phyloP scores from a whole-genome alignment of 2,113 vertebrate species.

The Alethe castanea region DNA sequence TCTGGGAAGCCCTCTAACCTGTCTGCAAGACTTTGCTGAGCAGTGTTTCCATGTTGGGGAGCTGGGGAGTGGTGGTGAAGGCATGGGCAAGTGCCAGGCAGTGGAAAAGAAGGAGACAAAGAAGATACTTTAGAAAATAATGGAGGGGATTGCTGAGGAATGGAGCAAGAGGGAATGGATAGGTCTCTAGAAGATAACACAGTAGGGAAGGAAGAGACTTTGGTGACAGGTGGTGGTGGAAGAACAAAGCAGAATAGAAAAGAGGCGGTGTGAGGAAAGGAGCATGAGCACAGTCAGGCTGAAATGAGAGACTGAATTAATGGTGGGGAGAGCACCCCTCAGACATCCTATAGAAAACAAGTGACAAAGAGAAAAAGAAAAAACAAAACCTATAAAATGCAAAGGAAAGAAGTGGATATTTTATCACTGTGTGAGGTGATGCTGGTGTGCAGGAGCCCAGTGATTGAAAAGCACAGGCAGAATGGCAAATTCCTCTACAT shows the following conservation, averaged over 20 bases:
- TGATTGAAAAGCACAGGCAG: background rate
- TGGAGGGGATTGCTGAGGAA: background rate
- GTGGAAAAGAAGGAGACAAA: background rate
- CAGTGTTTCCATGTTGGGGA: background rate
- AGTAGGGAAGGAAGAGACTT: background rate
- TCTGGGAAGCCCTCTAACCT: background rate
- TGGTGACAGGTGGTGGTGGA: conserved; percentile 8
- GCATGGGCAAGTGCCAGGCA: background rate
- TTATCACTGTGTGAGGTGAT: background rate
- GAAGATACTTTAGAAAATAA: background rate
- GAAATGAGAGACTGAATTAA: conserved; percentile 9
- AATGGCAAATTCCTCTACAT: background rate
- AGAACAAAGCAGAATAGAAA: conserved; percentile 28
- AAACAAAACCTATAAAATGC: background rate
- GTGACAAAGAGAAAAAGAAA: background rate
- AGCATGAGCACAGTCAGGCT: background rate
- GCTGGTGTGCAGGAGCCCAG: background rate
- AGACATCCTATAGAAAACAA: background rate
- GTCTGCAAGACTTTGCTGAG: background rate
- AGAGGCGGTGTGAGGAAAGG: background rate
- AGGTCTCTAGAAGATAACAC: background rate
- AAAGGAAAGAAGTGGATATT: background rate
- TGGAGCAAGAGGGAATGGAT: background rate
- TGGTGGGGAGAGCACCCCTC: background rate
- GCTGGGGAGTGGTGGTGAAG: background rate